Percentiles rank a stretch among this genome's conserved stretches.
phyloP scores from a whole-genome alignment of 1,140 invertebrate species.

The Phthorimaea operculella region DNA sequence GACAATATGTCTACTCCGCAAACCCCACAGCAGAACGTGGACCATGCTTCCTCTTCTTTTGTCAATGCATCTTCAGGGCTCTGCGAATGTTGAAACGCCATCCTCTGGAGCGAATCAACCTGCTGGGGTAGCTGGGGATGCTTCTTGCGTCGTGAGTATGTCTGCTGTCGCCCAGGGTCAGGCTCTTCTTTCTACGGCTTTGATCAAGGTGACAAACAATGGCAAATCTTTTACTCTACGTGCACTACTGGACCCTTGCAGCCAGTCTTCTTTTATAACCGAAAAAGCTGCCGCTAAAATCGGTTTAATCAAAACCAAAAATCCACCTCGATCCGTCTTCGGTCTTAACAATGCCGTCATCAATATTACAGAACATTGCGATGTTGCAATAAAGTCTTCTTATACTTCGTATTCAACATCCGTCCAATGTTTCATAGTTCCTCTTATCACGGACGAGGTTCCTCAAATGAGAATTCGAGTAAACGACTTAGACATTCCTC shows the following conservation, averaged over 20 bases:
- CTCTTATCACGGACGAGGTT: slow-evolving; percentile 10
- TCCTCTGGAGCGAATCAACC: too few species aligned
- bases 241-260: slow-evolving; percentile 3
- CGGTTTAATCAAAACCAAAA: background rate
- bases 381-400: slow-evolving; percentile 6
- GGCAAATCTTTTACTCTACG: slow-evolving; percentile 4
- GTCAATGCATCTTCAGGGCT: too few species aligned
- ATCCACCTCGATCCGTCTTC: slow-evolving; percentile 8
- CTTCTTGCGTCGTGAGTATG: background rate
- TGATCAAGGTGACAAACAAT: slow-evolving; percentile 7
- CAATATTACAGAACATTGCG: slow-evolving; percentile 12
- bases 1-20: background rate
- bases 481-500: slow-evolving; percentile 7
- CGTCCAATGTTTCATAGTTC: slow-evolving; percentile 12
- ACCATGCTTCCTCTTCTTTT: background rate
- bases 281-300: slow-evolving; percentile 2
- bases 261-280: slow-evolving; percentile 9
- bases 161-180: slow-evolving; percentile 5
- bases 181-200: slow-evolving; percentile 9
- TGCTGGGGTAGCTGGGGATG: background rate
- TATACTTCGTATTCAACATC: slow-evolving; percentile 4
- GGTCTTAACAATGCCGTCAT: slow-evolving; percentile 12
- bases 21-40: background rate
- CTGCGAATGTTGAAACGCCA: background rate
- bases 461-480: slow-evolving; percentile 5